These are phyloP conservation scores for Ceraclea dissimilis DNA, from an alignment of 2,888 invertebrate genomes.

Conservation along the genomic window DNA sequence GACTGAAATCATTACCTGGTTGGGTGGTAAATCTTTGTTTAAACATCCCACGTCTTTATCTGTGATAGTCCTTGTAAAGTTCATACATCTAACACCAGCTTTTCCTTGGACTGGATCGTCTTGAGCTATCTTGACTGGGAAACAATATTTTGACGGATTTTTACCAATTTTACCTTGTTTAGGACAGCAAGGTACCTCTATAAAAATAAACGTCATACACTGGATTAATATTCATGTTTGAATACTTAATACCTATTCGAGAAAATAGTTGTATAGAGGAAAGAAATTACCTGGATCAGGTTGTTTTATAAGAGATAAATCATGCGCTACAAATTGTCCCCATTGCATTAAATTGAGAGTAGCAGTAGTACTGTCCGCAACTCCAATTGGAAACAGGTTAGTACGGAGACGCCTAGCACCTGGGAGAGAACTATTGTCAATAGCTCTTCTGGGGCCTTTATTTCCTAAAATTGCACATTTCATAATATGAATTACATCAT, in stretches of 20 bases:
- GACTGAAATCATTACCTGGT: constrained; percentile 58
- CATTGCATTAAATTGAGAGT: constrained; percentile 44
- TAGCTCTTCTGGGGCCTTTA: not conserved
- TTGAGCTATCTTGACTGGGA: constrained; percentile 35
- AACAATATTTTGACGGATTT: constrained; percentile 36
- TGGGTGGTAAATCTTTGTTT: constrained; percentile 53
- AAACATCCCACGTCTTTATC: constrained; percentile 61
- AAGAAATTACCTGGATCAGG: constrained; percentile 13
- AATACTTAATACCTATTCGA: too few relatives aligned
- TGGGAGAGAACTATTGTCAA: constrained; percentile 29
- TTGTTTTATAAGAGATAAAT: constrained; percentile 39
- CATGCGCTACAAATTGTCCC: constrained; percentile 56
- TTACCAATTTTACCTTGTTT: constrained; percentile 26
- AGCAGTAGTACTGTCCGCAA: constrained; percentile 32
- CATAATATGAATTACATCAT: too few relatives aligned
- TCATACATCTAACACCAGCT: constrained; percentile 56
- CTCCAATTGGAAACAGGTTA: constrained; percentile 31
- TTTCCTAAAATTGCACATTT: constrained; percentile 11
- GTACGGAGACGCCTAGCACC: constrained; percentile 32
- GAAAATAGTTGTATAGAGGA: too few relatives aligned
- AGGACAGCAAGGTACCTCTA: constrained; percentile 28
- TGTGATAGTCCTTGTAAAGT: constrained; percentile 62
- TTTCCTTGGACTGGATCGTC: constrained; percentile 35
- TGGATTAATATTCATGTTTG: not conserved
- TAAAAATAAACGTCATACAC: not conserved